These are phyloP conservation scores for Aramus guarauna DNA, from an alignment of 2,113 vertebrate genomes.

Conservation along the genomic window DNA sequence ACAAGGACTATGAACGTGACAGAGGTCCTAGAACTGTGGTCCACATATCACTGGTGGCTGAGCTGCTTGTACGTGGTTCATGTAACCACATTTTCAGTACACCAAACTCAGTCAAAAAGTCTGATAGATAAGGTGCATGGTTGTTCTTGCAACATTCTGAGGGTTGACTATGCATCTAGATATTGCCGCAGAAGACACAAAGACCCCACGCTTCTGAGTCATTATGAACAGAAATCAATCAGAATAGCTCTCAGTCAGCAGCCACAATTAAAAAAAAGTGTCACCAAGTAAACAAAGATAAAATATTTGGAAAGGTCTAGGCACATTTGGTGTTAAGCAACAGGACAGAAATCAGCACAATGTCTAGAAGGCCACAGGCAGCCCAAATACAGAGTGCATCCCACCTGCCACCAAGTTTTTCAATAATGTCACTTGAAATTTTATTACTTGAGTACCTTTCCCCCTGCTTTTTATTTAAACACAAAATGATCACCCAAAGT, in stretches of 20 bases:
- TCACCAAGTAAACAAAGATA: background rate
- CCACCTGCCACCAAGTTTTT: background rate
- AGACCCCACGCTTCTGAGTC: background rate
- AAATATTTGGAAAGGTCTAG: background rate
- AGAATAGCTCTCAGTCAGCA: background rate
- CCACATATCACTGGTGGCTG: background rate
- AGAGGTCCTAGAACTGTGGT: background rate
- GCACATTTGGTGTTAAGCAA: background rate
- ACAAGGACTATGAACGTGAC: background rate
- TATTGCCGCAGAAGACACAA: background rate
- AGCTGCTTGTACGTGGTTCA: background rate
- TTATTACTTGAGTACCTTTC: background rate
- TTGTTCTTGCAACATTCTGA: background rate
- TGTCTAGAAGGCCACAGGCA: background rate
- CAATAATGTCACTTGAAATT: background rate
- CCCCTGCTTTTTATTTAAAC: background rate
- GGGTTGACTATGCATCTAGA: background rate
- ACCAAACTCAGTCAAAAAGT: background rate
- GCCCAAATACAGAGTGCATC: background rate
- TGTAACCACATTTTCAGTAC: background rate
- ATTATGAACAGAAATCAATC: background rate
- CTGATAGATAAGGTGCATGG: background rate
- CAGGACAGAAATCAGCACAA: background rate
- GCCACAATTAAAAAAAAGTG: background rate
- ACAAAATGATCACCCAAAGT: background rate